A percentile compares a stretch with the other conserved stretches of the same genome.
Evolutionary conservation across 2,888 invertebrate genomes (phyloP).

Genomic region (Tholera decimalis): DNA sequence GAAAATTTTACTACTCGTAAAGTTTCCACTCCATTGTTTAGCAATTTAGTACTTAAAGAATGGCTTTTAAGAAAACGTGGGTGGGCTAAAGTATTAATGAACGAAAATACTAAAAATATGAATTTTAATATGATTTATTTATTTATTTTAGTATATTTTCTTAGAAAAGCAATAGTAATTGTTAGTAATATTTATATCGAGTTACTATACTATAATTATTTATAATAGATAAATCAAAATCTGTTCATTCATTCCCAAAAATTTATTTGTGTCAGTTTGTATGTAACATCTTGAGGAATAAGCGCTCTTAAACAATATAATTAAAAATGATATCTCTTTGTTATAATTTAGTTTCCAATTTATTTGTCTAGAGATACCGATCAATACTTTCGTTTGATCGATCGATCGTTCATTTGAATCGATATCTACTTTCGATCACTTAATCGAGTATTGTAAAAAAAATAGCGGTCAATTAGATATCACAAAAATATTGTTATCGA

Average conservation of each 20-base stretch:
- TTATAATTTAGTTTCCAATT: conserved; percentile 61
- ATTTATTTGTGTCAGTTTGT: too few relatives aligned
- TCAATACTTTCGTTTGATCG: conserved; percentile 65
- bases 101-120: not conserved
- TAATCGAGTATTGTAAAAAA: conserved; percentile 64
- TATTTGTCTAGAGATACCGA: conserved; percentile 60
- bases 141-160: too few relatives aligned
- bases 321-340: conserved; percentile 63
- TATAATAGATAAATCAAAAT: too few relatives aligned
- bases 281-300: too few relatives aligned
- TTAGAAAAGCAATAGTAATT: too few relatives aligned
- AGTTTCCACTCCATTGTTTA: conserved; percentile 35
- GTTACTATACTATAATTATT: too few relatives aligned
- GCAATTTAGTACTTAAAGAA: conserved; percentile 6
- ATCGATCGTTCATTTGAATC: conserved; percentile 59
- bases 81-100: conserved; percentile 49
- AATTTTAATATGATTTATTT: too few relatives aligned
- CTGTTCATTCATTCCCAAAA: too few relatives aligned
- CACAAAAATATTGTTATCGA: conserved; percentile 46
- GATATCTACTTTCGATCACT: conserved; percentile 67
- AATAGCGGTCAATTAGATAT: conserved; percentile 49
- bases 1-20: conserved; percentile 41
- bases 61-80: conserved; percentile 21
- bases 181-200: too few relatives aligned
- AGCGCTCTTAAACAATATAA: too few relatives aligned